Evolutionary conservation across 2,113 vertebrate species (phyloP).

Genomic region (Cercocebus atys): DNA sequence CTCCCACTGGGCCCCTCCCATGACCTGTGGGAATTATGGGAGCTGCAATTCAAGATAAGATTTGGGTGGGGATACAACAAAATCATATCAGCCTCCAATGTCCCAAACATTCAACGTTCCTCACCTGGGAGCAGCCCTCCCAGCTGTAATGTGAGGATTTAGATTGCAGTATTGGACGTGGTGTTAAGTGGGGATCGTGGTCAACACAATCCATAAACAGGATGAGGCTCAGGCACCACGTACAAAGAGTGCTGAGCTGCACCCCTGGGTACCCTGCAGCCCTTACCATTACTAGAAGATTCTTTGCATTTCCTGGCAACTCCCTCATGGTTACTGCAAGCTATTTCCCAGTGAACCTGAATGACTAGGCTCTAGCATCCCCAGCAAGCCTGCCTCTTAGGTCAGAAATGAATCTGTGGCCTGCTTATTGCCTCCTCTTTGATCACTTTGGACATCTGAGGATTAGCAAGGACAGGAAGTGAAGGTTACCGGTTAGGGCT

Average conservation of each 20-base stretch:
- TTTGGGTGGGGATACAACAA: no score
- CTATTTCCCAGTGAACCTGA: not conserved
- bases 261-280: no score
- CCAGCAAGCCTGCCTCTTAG: not conserved
- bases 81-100: no score
- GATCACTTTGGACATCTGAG: not conserved
- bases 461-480: not conserved
- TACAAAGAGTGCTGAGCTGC: not conserved
- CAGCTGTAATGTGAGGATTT: rapidly evolving
- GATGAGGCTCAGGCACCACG: rapidly evolving
- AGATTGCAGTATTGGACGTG: rapidly evolving
- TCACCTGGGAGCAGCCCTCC: not conserved
- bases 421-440: not conserved
- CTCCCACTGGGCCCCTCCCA: no score
- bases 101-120: not conserved
- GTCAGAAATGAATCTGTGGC: not conserved
- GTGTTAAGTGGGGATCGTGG: no score
- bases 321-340: not conserved
- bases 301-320: not conserved
- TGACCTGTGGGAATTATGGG: no score
- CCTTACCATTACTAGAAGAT: not conserved
- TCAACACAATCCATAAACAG: rapidly evolving
- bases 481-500: rapidly evolving
- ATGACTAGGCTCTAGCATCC: not conserved
- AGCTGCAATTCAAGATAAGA: no score